Evolutionary conservation across 2,888 invertebrate species (phyloP).

Genomic region (Scaeva pyrastri): DNA sequence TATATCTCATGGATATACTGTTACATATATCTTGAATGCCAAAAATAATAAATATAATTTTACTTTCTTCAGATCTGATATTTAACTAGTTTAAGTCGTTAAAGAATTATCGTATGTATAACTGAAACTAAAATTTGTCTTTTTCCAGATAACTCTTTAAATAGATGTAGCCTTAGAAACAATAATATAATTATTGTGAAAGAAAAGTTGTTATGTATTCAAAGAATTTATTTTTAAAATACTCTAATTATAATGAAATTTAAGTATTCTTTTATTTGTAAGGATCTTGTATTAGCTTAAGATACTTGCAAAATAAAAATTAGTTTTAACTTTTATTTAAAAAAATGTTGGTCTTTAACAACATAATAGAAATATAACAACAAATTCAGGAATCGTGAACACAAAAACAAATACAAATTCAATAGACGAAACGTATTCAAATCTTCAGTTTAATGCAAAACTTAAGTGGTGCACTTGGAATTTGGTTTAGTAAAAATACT

Average conservation of each 20-base stretch:
- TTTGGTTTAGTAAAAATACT: no score
- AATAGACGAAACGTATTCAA: no score
- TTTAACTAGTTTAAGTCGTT: background rate
- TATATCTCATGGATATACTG: background rate
- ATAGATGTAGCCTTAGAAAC: background rate
- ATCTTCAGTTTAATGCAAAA: no score
- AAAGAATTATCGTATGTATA: background rate
- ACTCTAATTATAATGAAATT: background rate
- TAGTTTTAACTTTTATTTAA: no score
- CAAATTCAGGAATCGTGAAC: no score
- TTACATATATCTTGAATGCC: background rate
- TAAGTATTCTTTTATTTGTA: no score
- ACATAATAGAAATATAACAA: no score
- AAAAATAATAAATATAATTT: background rate
- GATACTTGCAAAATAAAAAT: no score
- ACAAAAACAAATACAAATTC: no score
- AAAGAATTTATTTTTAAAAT: background rate
- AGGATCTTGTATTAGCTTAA: no score
- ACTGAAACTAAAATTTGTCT: background rate
- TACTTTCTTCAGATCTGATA: background rate
- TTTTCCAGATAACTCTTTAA: background rate
- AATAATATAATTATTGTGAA: conserved; percentile 2
- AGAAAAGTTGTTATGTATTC: conserved; percentile 7
- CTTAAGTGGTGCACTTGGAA: no score
- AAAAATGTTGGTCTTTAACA: no score